A percentile compares a stretch with the other conserved stretches of the same genome.
These are phyloP conservation scores for Odiellus spinosus DNA, from an alignment of 2,888 invertebrate species.

Conservation along the genomic window DNA sequence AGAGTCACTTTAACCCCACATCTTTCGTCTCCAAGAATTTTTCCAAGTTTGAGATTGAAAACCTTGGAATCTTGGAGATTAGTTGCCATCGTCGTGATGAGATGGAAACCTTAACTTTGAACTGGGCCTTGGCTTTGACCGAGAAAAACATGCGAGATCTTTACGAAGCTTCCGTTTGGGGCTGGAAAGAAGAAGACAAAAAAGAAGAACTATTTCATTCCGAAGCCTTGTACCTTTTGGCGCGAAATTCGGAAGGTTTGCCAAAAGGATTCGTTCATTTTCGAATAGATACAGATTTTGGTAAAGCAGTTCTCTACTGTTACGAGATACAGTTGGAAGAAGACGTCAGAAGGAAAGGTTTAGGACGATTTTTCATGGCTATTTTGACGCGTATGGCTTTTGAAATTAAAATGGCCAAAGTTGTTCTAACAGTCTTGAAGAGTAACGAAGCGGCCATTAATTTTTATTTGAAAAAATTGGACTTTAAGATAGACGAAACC, in stretches of 20 bases:
- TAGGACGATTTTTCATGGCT: constrained; percentile 65
- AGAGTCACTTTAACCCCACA: no score
- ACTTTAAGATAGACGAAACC: constrained; percentile 24
- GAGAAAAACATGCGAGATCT: constrained; percentile 60
- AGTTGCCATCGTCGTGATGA: no score
- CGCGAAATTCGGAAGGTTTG: constrained; percentile 26
- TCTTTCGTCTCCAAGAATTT: no score
- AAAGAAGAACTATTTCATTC: constrained; percentile 32
- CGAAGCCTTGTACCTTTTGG: constrained; percentile 32
- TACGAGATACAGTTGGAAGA: constrained; percentile 74
- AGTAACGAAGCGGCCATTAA: constrained; percentile 51
- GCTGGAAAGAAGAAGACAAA: constrained; percentile 35
- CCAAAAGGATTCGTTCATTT: constrained; percentile 63
- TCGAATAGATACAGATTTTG: constrained; percentile 58
- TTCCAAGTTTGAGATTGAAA: no score
- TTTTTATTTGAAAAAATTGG: constrained; percentile 55
- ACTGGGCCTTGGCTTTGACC: constrained; percentile 58
- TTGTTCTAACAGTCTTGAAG: constrained; percentile 65
- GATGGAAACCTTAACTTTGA: constrained; percentile 11
- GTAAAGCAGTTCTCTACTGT: constrained; percentile 52
- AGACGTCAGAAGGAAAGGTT: constrained; percentile 52
- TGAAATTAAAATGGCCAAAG: constrained; percentile 57
- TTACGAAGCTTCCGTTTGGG: constrained; percentile 52
- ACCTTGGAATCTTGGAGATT: no score
- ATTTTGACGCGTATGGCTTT: constrained; percentile 55